These are phyloP conservation scores for Phlogophora meticulosa DNA, from an alignment of 2,888 invertebrate genomes.

Conservation along the genomic window DNA sequence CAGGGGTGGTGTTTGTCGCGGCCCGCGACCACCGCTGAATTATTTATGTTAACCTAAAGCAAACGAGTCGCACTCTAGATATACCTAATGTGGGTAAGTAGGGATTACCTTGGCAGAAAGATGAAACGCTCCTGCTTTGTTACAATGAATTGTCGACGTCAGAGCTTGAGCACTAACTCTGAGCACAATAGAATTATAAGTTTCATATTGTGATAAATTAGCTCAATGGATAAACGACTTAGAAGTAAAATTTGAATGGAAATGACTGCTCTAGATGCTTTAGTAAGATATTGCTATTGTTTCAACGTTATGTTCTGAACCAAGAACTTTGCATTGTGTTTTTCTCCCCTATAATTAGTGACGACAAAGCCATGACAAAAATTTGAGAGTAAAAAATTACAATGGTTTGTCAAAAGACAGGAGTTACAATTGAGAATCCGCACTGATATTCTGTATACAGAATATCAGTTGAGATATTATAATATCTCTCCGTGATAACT, in stretches of 20 bases:
- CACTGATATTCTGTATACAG: too few relatives aligned
- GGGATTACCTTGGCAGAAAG: constrained; percentile 61
- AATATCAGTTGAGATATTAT: too few relatives aligned
- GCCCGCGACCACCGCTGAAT: constrained; percentile 70
- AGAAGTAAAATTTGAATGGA: constrained; percentile 50
- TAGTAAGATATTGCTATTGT: constrained; percentile 15
- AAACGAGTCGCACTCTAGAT: constrained; percentile 63
- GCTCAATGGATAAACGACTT: constrained; percentile 52
- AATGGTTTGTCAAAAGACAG: too few relatives aligned
- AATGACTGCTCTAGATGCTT: constrained; percentile 23
- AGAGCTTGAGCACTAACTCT: constrained; percentile 52
- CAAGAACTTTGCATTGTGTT: too few relatives aligned
- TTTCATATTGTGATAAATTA: constrained; percentile 57
- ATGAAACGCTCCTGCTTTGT: constrained; percentile 55
- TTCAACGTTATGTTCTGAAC: not conserved
- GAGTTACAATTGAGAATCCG: too few relatives aligned
- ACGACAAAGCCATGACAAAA: too few relatives aligned
- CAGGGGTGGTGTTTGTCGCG: constrained; percentile 65
- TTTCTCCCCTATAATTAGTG: too few relatives aligned
- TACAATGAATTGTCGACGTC: constrained; percentile 59
- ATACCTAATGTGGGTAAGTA: constrained; percentile 58
- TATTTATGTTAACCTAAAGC: constrained; percentile 73
- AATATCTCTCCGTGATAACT: too few relatives aligned
- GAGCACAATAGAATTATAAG: constrained; percentile 59
- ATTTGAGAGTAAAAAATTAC: too few relatives aligned